Evolutionary conservation across 2,113 vertebrate genomes (phyloP), one percentile per base, ranked within the genome.

Genomic region (Neogale vison): DNA sequence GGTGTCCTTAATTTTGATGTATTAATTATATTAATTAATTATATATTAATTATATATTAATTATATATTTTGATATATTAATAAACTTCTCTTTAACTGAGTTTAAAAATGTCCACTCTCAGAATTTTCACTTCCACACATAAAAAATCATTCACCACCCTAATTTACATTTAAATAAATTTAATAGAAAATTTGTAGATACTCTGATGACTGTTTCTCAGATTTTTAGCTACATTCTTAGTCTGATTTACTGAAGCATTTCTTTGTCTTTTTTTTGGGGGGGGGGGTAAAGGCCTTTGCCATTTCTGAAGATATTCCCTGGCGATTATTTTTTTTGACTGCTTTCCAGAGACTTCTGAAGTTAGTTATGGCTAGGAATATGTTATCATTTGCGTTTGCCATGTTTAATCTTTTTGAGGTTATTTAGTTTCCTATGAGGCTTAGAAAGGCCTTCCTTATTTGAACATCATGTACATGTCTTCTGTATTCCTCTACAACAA

Each of bases 141-240:
- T 55, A 5, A 80, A 87, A 96, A 86, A 59, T 67, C n/a, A 26
- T 50, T 65, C 8, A 50, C 7, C 7, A 52, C 4, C 7, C 4
- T 92, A 69, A 94, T 57, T 90, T 96, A 91, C 88, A 72, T 63
- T 90, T 26, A 72, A 88, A n/a, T 88, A 67, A 47, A 67, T 45
- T 85, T 63, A 15, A 83, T 92, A 76, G 20, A 65, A 31, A 84
- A 72, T 55, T 77, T 93, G 7, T 52, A n/a, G 21, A 81, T 76
- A 88, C 63, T 87, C 9, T 90, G 18, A 90, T 76, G 45, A 34
- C 50, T 74, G 55, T 77, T 74, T 57, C 71, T 87, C 23, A 59
- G 47, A 84, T 42, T 97, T 96, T 91, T 59, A 95, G 20, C 5
- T 9, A 21, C 26, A 15, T 76, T 74, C 20, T 94, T 76, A n/a